Percentiles rank a stretch among this genome's conserved stretches.
These are phyloP conservation scores for Lydus trimaculatus DNA, from an alignment of 2,888 invertebrate species.

Conservation along the genomic window DNA sequence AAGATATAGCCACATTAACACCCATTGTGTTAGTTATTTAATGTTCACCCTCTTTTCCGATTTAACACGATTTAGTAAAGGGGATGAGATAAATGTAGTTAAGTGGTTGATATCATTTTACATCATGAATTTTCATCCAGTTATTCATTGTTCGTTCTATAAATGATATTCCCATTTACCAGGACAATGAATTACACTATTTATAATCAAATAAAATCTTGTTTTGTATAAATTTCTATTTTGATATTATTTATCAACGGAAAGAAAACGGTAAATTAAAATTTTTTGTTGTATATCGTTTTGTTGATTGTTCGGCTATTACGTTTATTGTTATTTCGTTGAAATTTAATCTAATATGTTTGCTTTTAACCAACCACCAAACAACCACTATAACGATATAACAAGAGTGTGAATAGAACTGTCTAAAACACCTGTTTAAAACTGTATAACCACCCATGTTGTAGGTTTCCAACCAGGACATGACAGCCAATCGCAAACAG, in stretches of 20 bases:
- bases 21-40: slow-evolving; percentile 60
- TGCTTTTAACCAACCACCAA: slow-evolving; percentile 36
- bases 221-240: too few species aligned
- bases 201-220: too few species aligned
- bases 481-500: slow-evolving; percentile 55
- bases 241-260: too few species aligned
- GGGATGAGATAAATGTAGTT: slow-evolving; percentile 54
- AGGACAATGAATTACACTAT: slow-evolving; percentile 20
- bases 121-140: slow-evolving; percentile 55
- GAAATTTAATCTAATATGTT: slow-evolving; percentile 19
- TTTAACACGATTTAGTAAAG: slow-evolving; percentile 52
- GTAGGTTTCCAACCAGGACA: slow-evolving; percentile 46
- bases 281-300: background rate
- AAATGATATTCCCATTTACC: slow-evolving; percentile 43
- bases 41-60: slow-evolving; percentile 48
- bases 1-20: slow-evolving; percentile 60
- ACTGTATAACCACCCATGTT: slow-evolving; percentile 50
- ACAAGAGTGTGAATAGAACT: slow-evolving; percentile 54
- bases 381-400: slow-evolving; percentile 37
- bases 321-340: background rate
- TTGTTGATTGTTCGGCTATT: background rate
- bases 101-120: slow-evolving; percentile 60
- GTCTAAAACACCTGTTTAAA: slow-evolving; percentile 58
- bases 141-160: slow-evolving; percentile 50
- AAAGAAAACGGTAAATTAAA: background rate